Conservation (phyloP, 2,113 vertebrate species). For the Lepus europaeus region DNA sequence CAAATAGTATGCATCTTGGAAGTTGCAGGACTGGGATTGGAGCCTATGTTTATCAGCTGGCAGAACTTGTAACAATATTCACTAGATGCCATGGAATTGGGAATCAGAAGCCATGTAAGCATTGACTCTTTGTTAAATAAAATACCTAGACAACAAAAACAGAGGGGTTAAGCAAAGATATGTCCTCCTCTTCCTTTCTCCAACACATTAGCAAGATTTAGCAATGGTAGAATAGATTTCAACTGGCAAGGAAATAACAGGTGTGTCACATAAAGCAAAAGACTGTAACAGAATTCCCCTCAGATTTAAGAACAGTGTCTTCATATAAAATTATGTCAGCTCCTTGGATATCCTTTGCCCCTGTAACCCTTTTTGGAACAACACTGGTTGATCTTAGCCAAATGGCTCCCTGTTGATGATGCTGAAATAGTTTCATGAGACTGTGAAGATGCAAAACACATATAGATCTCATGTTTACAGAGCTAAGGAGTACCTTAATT, state of each 20-base stretch:
- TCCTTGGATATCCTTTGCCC: background rate
- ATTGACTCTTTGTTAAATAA: slow-evolving; percentile 53
- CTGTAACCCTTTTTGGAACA: background rate
- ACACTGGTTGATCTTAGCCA: background rate
- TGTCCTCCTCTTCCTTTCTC: rapidly evolving
- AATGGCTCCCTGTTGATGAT: background rate
- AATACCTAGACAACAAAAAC: slow-evolving; percentile 34
- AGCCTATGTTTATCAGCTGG: slow-evolving; percentile 33
- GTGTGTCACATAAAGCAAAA: background rate
- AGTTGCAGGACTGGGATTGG: background rate
- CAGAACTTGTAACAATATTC: slow-evolving; percentile 47
- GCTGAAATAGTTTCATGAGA: background rate
- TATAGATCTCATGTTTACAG: background rate
- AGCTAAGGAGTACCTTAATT: background rate
- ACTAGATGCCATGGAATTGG: background rate
- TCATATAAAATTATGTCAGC: background rate
- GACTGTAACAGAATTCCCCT: background rate
- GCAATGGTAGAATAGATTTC: background rate
- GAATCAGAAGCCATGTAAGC: slow-evolving; percentile 47
- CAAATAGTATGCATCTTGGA: slow-evolving; percentile 41
- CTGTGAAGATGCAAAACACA: background rate
- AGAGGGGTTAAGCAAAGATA: background rate
- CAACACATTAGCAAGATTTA: background rate
- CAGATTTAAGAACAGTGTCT: background rate
- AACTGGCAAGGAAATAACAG: background rate